Base-by-base conservation (phyloP, 2,113 vertebrate genomes). In the Burhinus bistriatus region DNA sequence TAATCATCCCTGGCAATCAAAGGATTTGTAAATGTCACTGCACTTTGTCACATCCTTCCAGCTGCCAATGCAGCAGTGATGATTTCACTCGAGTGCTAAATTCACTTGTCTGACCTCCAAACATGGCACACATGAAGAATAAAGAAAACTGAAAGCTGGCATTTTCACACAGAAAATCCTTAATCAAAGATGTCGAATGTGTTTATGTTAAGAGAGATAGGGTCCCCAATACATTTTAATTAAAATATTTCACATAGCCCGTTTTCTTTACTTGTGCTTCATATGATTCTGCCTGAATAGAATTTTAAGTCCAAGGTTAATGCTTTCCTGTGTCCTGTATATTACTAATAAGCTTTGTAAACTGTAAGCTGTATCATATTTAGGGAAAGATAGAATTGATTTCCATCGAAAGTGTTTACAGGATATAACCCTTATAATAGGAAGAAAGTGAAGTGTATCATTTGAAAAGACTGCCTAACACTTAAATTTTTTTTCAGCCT, bases 21-120 rank as follows among this genome's bases (percentile, higher is more conserved):
- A 97, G 76, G 72, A 89, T 93, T 96, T 95, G 57, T 92, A 96
- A 98, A 97, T 97, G 95, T 97, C 98, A 96, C 58, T 91, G 95
- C 88, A 89, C 88, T 96, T 94, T 87, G 81, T 96, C 93, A 83
- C 57, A 54, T 76, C 76, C 49, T 94, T 95, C 83, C 83, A 96
- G 82, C 80, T 94, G 75, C 82, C 66, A 71, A 73, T 88, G 59
- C 61, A 95, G 66, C 57, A 49, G 11, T 30, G 80, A 59, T 32
- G 80, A 57, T 95, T 96, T 94, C 52, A 40, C 36, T 34, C 4
- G 5, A 89, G 61, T 51, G 57, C 51, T 81, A 78, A 80, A 91
- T 95, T 94, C 84, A 69, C 61, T 94, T 68, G 25, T 87, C 47
- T 97, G 94, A 95, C 95, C 87, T 97, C 92, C 75, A 86, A 83